Evolutionary conservation across 2,888 invertebrate species (phyloP).

Genomic region (Heliconius ethilla): DNA sequence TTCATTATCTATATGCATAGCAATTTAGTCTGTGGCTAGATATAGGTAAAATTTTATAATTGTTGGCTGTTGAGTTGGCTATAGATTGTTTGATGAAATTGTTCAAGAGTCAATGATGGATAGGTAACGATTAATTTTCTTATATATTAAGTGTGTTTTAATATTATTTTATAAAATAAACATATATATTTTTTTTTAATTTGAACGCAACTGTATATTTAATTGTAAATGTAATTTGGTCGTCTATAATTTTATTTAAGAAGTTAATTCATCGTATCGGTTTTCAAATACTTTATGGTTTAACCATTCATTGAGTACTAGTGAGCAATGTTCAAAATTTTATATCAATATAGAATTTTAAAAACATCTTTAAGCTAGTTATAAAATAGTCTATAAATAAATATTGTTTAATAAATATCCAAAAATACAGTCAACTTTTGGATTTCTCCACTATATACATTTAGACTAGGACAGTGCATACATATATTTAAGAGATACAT

Average conservation of each 20-base stretch:
- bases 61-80: not conserved
- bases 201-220: not conserved
- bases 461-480: not conserved
- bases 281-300: not conserved
- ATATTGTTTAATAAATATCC: not conserved
- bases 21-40: slow-evolving; percentile 10
- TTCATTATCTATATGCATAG: not conserved
- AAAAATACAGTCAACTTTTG: not conserved
- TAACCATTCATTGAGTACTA: slow-evolving; percentile 10
- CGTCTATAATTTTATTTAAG: not conserved
- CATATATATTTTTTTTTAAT: not conserved
- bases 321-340: slow-evolving; percentile 4
- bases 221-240: not conserved
- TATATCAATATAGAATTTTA: slow-evolving; percentile 8
- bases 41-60: not conserved
- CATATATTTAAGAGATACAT: slow-evolving; percentile 5
- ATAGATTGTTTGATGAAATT: slow-evolving; percentile 9
- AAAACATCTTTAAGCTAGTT: slow-evolving; percentile 7
- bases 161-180: not conserved
- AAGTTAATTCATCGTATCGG: slow-evolving; percentile 1
- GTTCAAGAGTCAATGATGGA: not conserved
- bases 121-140: slow-evolving; percentile 1
- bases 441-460: slow-evolving; percentile 12
- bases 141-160: not conserved
- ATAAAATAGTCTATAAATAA: not conserved